Conservation (phyloP, 2,888 invertebrate genomes). For the Andrena trimmerana region DNA sequence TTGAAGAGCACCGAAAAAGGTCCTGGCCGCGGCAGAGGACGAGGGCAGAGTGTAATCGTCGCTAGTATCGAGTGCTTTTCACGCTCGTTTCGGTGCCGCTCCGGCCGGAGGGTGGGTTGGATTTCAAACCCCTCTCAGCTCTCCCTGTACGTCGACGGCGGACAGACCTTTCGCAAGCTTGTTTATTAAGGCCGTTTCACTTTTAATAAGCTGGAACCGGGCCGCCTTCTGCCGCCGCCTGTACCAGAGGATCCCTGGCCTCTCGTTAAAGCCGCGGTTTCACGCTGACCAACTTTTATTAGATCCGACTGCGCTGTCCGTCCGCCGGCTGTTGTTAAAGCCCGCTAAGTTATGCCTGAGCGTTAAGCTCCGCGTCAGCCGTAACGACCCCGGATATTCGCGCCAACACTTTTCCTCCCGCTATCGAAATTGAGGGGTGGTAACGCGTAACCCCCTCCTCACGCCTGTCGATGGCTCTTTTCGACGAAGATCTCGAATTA, state of each 20-base stretch:
- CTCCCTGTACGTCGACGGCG: neutral
- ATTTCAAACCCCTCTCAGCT: neutral
- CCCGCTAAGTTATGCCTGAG: slow-evolving; percentile 69
- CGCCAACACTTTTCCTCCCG: slow-evolving; percentile 47
- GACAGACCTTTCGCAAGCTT: slow-evolving; percentile 65
- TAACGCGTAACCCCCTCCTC: neutral
- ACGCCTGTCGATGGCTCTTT: neutral
- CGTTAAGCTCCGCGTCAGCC: slow-evolving; percentile 66
- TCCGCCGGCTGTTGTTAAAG: slow-evolving; percentile 70
- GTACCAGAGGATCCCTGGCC: slow-evolving; percentile 45
- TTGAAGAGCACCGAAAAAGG: slow-evolving; percentile 30
- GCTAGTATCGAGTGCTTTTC: slow-evolving; percentile 58
- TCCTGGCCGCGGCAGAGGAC: neutral
- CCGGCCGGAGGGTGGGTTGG: slow-evolving; percentile 1
- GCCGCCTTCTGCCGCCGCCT: slow-evolving; percentile 47
- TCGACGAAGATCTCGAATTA: neutral
- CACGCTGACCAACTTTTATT: slow-evolving; percentile 83
- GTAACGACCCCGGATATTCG: slow-evolving; percentile 54
- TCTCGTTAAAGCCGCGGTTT: slow-evolving; percentile 75
- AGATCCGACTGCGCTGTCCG: slow-evolving; percentile 67
- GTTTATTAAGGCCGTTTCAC: slow-evolving; percentile 81
- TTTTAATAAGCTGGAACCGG: slow-evolving; percentile 81
- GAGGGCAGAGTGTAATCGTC: slow-evolving; percentile 48
- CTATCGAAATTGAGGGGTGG: neutral
- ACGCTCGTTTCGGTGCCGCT: slow-evolving; percentile 39